A percentile compares a stretch with the other conserved stretches of the same genome.
These are phyloP conservation scores for Pterocles burchelli DNA, from an alignment of 2,113 vertebrate genomes.

Conservation along the genomic window DNA sequence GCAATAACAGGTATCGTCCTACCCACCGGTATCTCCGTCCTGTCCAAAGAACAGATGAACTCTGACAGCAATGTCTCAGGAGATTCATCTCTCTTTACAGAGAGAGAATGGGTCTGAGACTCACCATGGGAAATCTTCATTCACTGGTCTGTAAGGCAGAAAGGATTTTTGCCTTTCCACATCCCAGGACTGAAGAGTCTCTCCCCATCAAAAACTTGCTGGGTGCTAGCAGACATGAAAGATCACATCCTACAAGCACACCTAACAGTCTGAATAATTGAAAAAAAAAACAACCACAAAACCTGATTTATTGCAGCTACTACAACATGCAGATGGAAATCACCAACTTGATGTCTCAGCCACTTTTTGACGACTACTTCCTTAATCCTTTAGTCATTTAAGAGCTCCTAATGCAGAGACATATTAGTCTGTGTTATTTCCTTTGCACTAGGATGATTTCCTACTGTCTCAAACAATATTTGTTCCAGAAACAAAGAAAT, in stretches of 20 bases:
- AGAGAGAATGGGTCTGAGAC: neutral
- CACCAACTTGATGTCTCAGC: neutral
- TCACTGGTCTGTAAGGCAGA: neutral
- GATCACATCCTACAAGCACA: too few relatives aligned
- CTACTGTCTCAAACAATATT: neutral
- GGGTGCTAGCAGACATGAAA: neutral
- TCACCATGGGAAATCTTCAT: neutral
- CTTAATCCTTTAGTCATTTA: neutral
- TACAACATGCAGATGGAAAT: neutral
- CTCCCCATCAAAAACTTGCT: neutral
- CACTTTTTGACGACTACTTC: neutral
- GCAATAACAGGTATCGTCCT: neutral
- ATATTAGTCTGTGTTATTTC: neutral
- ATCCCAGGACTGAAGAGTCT: neutral
- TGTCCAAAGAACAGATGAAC: neutral
- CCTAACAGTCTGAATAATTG: too few relatives aligned
- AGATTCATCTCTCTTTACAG: neutral
- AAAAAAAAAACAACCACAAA: neutral
- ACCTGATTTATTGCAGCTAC: neutral
- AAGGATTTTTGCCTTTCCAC: neutral
- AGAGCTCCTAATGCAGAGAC: neutral
- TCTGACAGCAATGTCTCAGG: neutral
- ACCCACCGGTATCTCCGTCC: neutral
- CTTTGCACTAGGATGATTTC: neutral
- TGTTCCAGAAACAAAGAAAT: neutral